A percentile compares a stretch with the other conserved stretches of the same genome.
Evolutionary conservation across 2,113 vertebrate species (phyloP).

Genomic region (Gobius niger): DNA sequence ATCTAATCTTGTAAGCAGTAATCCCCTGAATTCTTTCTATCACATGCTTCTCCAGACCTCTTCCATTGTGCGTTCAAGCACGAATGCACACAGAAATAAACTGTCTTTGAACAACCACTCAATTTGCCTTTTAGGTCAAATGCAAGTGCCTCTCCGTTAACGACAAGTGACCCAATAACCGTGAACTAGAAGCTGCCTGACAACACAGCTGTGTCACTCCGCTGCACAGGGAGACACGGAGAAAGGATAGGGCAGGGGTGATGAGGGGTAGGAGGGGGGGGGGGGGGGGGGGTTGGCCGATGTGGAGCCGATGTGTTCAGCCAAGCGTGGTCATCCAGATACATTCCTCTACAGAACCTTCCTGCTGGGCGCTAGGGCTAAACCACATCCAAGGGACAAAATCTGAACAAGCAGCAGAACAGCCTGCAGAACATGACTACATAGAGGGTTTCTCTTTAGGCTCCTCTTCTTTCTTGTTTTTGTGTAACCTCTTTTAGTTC

Average conservation of each 20-base stretch:
- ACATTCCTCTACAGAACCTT: conserved; percentile 47
- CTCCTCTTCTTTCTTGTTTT: no score
- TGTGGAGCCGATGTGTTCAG: conserved; percentile 31
- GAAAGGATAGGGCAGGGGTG: conserved; percentile 8
- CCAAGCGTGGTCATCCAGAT: conserved; percentile 37
- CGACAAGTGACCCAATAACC: conserved; percentile 48
- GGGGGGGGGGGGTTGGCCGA: conserved; percentile 22
- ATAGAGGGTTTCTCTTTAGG: no score
- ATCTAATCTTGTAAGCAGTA: conserved; percentile 20
- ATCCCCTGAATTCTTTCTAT: conserved; percentile 29
- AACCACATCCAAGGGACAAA: conserved; percentile 17
- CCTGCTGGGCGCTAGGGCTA: conserved; percentile 28
- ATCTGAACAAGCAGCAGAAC: conserved; percentile 6
- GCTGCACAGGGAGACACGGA: conserved; percentile 20
- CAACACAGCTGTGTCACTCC: conserved; percentile 46
- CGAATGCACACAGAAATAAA: conserved; percentile 24
- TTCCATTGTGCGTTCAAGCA: conserved; percentile 14
- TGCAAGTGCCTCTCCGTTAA: neutral
- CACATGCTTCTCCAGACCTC: conserved; percentile 22
- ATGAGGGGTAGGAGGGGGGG: neutral
- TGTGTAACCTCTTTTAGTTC: no score
- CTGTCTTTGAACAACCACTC: neutral
- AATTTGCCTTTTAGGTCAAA: conserved; percentile 7
- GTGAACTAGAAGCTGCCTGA: conserved; percentile 28
- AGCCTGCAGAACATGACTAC: neutral